Evolutionary conservation across 1,140 invertebrate genomes (phyloP).

Genomic region (Tetramorium simillimum): DNA sequence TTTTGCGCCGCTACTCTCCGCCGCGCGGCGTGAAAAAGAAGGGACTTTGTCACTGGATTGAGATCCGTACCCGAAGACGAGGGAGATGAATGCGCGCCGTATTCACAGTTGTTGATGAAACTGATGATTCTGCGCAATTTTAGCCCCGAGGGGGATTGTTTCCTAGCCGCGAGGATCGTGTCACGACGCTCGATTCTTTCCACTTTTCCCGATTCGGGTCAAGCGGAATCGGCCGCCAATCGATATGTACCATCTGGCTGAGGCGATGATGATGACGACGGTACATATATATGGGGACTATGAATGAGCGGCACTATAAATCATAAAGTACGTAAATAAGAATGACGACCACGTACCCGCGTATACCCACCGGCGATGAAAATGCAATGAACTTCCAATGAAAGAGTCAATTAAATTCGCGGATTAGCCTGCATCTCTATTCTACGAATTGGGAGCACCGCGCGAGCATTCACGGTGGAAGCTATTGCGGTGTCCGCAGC

Average conservation of each 20-base stretch:
- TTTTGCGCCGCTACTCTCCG: background rate
- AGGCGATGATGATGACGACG: slow-evolving; percentile 28
- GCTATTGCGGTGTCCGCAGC: background rate
- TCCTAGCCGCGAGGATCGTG: slow-evolving; percentile 1
- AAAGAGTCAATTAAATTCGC: slow-evolving; percentile 27
- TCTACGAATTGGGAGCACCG: slow-evolving; percentile 7
- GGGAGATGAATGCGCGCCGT: background rate
- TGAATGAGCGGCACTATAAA: slow-evolving; percentile 36
- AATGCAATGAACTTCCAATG: slow-evolving; percentile 1
- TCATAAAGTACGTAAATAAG: slow-evolving; percentile 24
- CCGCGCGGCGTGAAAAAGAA: background rate
- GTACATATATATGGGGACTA: background rate
- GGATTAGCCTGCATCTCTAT: background rate
- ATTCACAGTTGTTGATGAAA: background rate
- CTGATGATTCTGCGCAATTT: slow-evolving; percentile 56
- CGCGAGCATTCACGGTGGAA: background rate
- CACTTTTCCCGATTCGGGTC: slow-evolving; percentile 43
- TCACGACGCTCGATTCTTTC: slow-evolving; percentile 26
- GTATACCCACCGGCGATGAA: slow-evolving; percentile 4
- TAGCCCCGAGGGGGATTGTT: slow-evolving; percentile 29
- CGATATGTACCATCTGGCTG: slow-evolving; percentile 47
- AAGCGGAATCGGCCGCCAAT: slow-evolving; percentile 41
- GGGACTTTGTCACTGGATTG: background rate
- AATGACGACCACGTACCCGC: background rate
- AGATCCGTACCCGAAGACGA: background rate